A percentile compares a stretch with the other conserved stretches of the same genome.
phyloP scores from a whole-genome alignment of 2,113 vertebrate genomes.

The Saguinus imperator region DNA sequence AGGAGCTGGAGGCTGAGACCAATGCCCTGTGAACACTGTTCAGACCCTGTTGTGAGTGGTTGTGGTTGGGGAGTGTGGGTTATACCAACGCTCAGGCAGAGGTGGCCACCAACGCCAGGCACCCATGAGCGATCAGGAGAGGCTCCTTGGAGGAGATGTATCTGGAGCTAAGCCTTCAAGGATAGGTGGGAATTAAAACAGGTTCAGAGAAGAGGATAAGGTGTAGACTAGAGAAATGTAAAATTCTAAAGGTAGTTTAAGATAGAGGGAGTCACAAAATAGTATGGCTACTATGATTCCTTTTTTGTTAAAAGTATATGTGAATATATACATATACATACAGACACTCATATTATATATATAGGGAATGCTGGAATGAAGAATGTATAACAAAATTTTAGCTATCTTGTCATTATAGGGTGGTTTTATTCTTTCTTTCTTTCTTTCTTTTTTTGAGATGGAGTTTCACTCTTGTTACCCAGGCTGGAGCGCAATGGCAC shows the following conservation, averaged over 20 bases:
- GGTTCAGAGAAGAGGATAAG: background rate
- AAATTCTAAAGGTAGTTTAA: background rate
- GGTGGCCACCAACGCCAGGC: background rate
- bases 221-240: background rate
- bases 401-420: background rate
- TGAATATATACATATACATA: background rate
- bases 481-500: too few species aligned
- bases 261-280: background rate
- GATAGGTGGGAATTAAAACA: background rate
- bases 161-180: background rate
- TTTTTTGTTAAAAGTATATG: background rate
- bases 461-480: too few species aligned
- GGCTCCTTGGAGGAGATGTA: background rate
- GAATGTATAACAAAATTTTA: background rate
- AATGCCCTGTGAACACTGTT: background rate
- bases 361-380: background rate
- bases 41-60: background rate
- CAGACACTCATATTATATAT: background rate
- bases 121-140: background rate
- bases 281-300: background rate
- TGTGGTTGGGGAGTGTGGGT: background rate
- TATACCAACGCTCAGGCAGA: accelerated
- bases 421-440: background rate
- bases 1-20: background rate
- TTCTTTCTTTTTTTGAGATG: too few species aligned